Base-by-base conservation (phyloP, 2,797 vertebrate genomes). In the Poeciliopsis paucimaculata region DNA sequence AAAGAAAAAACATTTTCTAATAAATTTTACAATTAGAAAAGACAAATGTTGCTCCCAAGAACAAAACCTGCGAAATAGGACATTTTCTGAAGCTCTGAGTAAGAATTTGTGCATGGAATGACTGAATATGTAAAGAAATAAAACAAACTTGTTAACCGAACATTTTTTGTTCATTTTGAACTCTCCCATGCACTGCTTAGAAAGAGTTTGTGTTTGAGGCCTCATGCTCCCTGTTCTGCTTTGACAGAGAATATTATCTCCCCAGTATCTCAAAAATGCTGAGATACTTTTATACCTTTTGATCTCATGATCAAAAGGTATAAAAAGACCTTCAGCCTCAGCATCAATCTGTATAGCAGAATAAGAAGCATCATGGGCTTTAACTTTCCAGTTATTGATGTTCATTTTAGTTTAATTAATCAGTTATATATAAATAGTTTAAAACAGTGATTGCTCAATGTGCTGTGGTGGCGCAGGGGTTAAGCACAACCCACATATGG, bases 301-400 rank as follows among this genome's bases (percentile, higher is more conserved):
- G n/a, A n/a, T n/a, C n/a, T n/a, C n/a, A n/a, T n/a, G n/a, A n/a
- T n/a, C n/a, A n/a, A n/a, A n/a, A 46, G 39, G 45, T 51, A 5
- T 36, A 55, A 71, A 28, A 31, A 39, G 36, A 13, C 4, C 60
- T 45, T 68, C 55, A 20, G 12, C 76, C 49, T 47, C 3, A 51
- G 36, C 15, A 1, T 47, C n/a, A 57, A 51, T 15, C 51, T 71
- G 76, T 72, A 53, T 73, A 70, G 72, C 45, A 11, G 34, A 82
- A 41, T 9, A 49, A 83, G 5, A 15, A 3, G 45, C 26, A 20
- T 64, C 7, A 64, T 36, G 20, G 15, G 34, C 3, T 47, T 41
- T 7, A 45, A 62, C 68, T 45, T 55, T 79, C 16, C 47, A 23
- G 60, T 10, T 36, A 39, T 23, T 36, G 36, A 20, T 66, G 8